Percentiles rank a stretch among this genome's conserved stretches.
These are phyloP conservation scores for Cyprinodon variegatus DNA, from an alignment of 2,113 vertebrate species.

Conservation along the genomic window DNA sequence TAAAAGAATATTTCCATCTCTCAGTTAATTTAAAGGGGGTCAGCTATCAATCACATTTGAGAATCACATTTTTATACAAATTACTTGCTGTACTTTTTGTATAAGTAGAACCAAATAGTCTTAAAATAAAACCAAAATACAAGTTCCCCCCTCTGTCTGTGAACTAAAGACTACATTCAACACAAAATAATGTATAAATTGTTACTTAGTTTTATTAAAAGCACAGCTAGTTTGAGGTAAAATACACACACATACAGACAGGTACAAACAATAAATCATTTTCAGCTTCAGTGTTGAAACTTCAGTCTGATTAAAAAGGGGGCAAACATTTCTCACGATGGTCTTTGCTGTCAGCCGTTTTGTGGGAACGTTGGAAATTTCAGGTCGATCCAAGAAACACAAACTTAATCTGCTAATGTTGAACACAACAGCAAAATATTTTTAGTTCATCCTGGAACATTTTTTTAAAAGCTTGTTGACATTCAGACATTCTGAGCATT, in stretches of 20 bases:
- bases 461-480: neutral
- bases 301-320: too few relatives aligned
- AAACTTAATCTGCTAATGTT: neutral
- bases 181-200: too few relatives aligned
- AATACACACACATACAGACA: neutral
- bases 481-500: neutral
- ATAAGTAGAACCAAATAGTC: too few relatives aligned
- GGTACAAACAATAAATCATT: neutral
- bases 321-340: neutral
- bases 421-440: neutral
- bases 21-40: too few relatives aligned
- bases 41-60: too few relatives aligned
- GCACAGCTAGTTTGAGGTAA: neutral
- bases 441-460: neutral
- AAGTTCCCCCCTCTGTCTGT: too few relatives aligned
- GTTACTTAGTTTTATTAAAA: neutral
- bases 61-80: too few relatives aligned
- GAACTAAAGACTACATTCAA: too few relatives aligned
- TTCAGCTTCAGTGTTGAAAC: neutral
- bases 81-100: too few relatives aligned
- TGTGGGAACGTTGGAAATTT: neutral
- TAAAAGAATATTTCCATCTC: too few relatives aligned
- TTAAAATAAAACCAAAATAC: too few relatives aligned
- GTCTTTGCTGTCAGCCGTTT: neutral
- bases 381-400: neutral